Base-by-base conservation (phyloP, 2,113 vertebrate species). In the Leucopsar rothschildi region DNA sequence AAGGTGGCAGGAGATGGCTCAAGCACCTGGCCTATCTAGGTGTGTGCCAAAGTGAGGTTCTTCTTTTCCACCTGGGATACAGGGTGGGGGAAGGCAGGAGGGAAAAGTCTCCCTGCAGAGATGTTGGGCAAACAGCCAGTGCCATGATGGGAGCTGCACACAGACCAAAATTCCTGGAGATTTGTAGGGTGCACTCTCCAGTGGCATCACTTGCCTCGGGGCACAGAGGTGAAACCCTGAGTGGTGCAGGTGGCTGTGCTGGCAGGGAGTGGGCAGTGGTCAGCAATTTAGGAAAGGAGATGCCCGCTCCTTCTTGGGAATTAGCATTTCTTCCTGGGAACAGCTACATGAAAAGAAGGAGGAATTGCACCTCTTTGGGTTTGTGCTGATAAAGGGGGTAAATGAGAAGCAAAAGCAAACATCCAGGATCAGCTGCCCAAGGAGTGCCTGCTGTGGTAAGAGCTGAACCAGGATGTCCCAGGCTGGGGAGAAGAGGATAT, bases 71-170 rank as follows among this genome's bases (percentile, higher is more conserved):
- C 22, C 15, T 21, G 0, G 53, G 42, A 40, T 42, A 33, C 10
- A n/a, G 70, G 4, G 24, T 40, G 14, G 29, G 39, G 24, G 35
- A 60, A 28, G 65, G 57, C 9, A 24, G 40, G 33, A 70, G 15
- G 47, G 23, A 28, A 20, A 81, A 42, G 33, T 50, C 25, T 55
- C 21, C n/a, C 56, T 25, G 28, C 17, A 47, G 44, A 56, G 39
- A 15, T 1, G 2, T 9, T 5, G 7, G 27, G 59, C 27, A 47
- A 57, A 22, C 3, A 3, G 47, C 23, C 69, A 23, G 24, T 3
- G 8, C 22, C 25, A 16, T 0, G 4, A 33, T 6, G 31, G 52
- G 44, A 85, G 42, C 52, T 0, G 0, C 0, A 0, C 18, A 27
- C 0, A 6, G 35, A 31, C 5, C n/a, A 11, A 19, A 44, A 20